Base-by-base conservation (phyloP, 2,888 invertebrate genomes). In the Lagria hirta region DNA sequence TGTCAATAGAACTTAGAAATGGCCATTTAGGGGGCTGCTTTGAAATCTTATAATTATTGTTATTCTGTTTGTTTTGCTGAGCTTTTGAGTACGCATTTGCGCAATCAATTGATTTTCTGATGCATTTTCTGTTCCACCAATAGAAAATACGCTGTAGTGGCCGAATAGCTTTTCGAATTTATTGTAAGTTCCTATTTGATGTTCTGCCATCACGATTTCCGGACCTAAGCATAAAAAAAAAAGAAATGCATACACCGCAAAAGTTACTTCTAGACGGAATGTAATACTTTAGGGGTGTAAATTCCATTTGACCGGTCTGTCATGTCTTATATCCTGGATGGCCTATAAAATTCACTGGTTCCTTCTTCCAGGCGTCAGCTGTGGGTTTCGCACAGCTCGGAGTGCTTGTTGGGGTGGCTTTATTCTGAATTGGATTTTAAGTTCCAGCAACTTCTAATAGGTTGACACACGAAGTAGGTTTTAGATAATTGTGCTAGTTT, bases 241-340 rank as follows among this genome's bases (percentile, higher is more conserved):
- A 41, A 33, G 29, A 42, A 35, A 10, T 35, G 35, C 43, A 35
- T 12, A 20, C 34, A 22, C 16, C 15, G 42, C 34, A 34, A 34
- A 42, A 34, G 16, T 20, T 22, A 20, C 34, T 23, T 29, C 8
- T 16, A 26, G 38, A 28, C 18, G 37, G 38, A 23, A 11, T 28
- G 33, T 33, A 43, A 43, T 43, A 43, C 36, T 34, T 26, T 33
- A 27, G 23, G 20, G 43, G 38, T 26, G 47, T 43, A 47, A 43
- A 47, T 47, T 47, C 43, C 27, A 38, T 43, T 43, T 36, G 38
- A 43, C 47, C 47, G 37, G 40, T 24, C 47, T 38, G 38, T 47
- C 47, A 47, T 47, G 47, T 47, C 29, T 38, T 34, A 43, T 47
- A 43, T 47, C 41, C 37, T 37, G 27, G 47, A 47, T 43, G 33